Conservation (phyloP, 2,797 vertebrate species). For the Thripadectes ignobilis region DNA sequence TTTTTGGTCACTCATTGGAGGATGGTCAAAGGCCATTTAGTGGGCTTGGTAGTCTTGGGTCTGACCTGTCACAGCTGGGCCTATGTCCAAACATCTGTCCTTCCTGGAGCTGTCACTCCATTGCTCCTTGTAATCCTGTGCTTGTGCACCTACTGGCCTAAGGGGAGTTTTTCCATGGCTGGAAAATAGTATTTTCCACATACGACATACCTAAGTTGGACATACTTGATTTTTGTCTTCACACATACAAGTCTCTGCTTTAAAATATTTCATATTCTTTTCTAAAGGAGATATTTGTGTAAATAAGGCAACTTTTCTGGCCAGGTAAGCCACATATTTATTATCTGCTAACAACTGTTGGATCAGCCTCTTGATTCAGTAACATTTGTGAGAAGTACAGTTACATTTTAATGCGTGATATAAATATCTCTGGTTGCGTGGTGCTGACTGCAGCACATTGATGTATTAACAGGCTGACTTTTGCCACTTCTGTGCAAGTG, state of each 20-base stretch:
- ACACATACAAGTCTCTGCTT: background rate
- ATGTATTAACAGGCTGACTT: background rate
- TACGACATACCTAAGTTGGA: background rate
- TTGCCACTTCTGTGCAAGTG: background rate
- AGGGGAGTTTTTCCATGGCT: background rate
- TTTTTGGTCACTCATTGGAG: background rate
- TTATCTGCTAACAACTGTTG: background rate
- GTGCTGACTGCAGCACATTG: background rate
- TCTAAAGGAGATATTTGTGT: background rate
- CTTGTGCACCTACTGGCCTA: fast-evolving
- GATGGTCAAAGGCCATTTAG: background rate
- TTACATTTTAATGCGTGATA: background rate
- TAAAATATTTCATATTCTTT: background rate
- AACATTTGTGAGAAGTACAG: background rate
- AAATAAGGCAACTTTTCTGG: background rate
- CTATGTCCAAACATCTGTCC: background rate
- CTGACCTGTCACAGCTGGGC: background rate
- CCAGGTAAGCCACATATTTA: background rate
- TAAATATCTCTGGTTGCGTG: background rate
- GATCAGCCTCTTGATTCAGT: background rate
- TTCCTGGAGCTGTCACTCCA: background rate
- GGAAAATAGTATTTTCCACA: background rate
- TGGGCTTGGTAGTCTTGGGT: background rate
- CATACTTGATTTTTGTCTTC: background rate
- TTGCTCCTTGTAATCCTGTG: background rate